A percentile compares a stretch with the other conserved stretches of the same genome.
Conservation (phyloP, 2,888 invertebrate species). For the Lysandra bellargus region DNA sequence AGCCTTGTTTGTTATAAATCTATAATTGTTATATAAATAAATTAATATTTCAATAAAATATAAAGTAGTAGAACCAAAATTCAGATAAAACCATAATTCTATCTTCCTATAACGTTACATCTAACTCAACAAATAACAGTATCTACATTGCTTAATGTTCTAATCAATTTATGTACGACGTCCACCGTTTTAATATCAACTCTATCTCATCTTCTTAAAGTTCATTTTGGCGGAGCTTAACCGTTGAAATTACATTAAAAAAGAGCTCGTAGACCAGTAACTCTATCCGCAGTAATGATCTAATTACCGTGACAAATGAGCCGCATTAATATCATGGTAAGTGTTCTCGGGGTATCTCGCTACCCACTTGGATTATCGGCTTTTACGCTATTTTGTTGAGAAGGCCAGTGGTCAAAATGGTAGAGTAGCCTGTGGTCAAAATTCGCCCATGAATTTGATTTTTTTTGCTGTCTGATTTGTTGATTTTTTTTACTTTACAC, state of each 20-base stretch:
- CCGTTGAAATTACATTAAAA: slow-evolving; percentile 33
- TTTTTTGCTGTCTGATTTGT: too few species aligned
- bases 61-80: neutral
- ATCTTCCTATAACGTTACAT: neutral
- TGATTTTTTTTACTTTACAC: too few species aligned
- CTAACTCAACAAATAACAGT: slow-evolving; percentile 26
- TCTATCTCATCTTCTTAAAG: neutral
- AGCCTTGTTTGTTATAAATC: too few species aligned
- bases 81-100: neutral
- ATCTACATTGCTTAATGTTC: slow-evolving; percentile 27
- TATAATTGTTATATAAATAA: too few species aligned
- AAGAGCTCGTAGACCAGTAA: slow-evolving; percentile 54
- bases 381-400: neutral
- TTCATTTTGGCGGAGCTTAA: neutral
- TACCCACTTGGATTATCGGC: slow-evolving; percentile 40
- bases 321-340: slow-evolving; percentile 71
- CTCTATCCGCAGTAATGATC: slow-evolving; percentile 73
- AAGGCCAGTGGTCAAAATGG: neutral
- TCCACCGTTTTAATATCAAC: neutral
- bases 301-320: slow-evolving; percentile 78
- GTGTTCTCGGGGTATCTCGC: slow-evolving; percentile 56
- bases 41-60: too few species aligned
- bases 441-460: neutral
- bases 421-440: neutral
- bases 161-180: slow-evolving; percentile 14